Evolutionary conservation across 37 sponge, comb jelly and placozoan genomes (phyloP).

Genomic region (Cladorhizidae sp.): DNA sequence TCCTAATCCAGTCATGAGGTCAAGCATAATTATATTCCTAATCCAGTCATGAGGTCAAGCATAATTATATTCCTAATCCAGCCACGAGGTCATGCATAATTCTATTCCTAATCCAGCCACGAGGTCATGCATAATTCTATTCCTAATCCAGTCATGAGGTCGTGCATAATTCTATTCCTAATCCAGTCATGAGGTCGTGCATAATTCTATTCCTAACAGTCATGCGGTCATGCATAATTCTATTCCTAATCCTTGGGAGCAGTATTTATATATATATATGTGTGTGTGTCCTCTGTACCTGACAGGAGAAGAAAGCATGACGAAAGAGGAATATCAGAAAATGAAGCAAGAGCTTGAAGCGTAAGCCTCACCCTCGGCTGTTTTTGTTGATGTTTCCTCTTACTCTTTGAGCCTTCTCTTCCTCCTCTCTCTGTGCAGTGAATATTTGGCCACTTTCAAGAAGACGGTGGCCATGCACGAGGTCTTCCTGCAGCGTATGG

Average conservation of each 20-base stretch:
- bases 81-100: too few relatives aligned
- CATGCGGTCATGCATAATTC: neutral
- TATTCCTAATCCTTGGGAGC: too few relatives aligned
- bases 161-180: too few relatives aligned
- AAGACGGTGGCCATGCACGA: constrained; percentile 99
- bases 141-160: too few relatives aligned
- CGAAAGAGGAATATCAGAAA: constrained; percentile 94
- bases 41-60: too few relatives aligned
- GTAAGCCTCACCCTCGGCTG: constrained; percentile 52
- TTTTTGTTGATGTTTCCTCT: neutral
- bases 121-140: too few relatives aligned
- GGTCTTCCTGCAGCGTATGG: constrained; percentile 88
- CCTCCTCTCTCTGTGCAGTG: constrained; percentile 43
- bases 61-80: too few relatives aligned
- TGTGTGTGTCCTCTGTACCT: neutral
- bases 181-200: too few relatives aligned
- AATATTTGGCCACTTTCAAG: constrained; percentile 97
- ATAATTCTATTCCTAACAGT: neutral
- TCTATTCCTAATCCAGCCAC: too few relatives aligned
- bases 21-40: too few relatives aligned
- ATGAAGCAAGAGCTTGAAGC: constrained; percentile 97
- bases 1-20: too few relatives aligned
- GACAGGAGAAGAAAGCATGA: constrained; percentile 89
- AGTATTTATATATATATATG: neutral
- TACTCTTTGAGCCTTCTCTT: too few relatives aligned